Conservation (phyloP, 2,888 invertebrate species). For the Dryobota labecula region DNA sequence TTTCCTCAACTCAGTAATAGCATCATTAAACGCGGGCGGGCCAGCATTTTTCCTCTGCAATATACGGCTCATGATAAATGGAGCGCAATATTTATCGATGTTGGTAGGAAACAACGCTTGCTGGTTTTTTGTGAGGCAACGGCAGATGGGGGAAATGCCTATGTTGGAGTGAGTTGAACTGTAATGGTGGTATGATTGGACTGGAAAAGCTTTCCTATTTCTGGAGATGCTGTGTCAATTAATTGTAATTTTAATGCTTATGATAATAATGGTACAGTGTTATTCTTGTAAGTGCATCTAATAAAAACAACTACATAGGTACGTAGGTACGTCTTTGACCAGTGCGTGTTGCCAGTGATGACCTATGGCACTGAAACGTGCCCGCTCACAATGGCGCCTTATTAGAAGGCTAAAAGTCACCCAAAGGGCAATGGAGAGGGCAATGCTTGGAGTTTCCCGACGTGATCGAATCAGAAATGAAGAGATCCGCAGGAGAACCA, state of each 20-base stretch:
- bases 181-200: slow-evolving; percentile 33
- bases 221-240: neutral
- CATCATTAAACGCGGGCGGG: slow-evolving; percentile 71
- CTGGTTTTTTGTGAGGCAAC: slow-evolving; percentile 41
- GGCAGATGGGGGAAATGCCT: slow-evolving; percentile 39
- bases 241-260: neutral
- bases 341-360: too few species aligned
- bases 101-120: slow-evolving; percentile 56
- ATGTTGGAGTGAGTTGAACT: slow-evolving; percentile 12
- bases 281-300: neutral
- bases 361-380: too few species aligned
- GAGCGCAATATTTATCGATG: slow-evolving; percentile 71
- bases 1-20: slow-evolving; percentile 72
- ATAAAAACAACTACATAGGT: neutral
- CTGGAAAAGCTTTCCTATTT: slow-evolving; percentile 2
- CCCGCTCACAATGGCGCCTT: too few species aligned
- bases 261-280: neutral
- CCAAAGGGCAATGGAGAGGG: too few species aligned
- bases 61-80: slow-evolving; percentile 72
- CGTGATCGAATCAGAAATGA: too few species aligned
- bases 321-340: too few species aligned
- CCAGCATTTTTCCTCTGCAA: slow-evolving; percentile 68
- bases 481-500: too few species aligned
- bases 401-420: too few species aligned
- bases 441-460: too few species aligned